These are phyloP conservation scores for Eptatretus atami DNA, from an alignment of 2,797 vertebrate species.

Conservation along the genomic window DNA sequence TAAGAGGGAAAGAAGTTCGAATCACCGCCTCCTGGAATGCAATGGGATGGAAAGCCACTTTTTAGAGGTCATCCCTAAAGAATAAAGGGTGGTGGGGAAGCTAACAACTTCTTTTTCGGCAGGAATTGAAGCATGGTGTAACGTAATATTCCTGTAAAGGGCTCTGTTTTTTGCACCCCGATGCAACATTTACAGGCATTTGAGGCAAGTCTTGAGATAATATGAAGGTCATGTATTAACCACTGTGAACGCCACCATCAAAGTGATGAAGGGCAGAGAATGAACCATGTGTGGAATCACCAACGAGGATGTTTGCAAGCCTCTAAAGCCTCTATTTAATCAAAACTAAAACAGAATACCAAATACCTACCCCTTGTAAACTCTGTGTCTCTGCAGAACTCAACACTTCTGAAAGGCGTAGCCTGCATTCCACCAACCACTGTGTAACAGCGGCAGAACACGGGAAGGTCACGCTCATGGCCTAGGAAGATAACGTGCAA, in stretches of 20 bases:
- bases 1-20: slow-evolving; percentile 34
- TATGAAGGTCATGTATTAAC: too few species aligned
- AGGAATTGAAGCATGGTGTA: not conserved
- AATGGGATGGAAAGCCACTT: not conserved
- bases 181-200: too few species aligned
- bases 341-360: too few species aligned
- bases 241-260: not conserved
- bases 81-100: not conserved
- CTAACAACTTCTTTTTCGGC: not conserved
- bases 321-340: too few species aligned
- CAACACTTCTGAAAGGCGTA: slow-evolving; percentile 48
- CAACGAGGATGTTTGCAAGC: too few species aligned
- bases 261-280: not conserved
- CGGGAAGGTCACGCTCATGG: slow-evolving; percentile 27
- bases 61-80: not conserved
- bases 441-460: slow-evolving; percentile 49
- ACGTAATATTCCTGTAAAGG: not conserved
- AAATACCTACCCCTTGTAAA: slow-evolving; percentile 33
- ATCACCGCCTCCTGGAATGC: slow-evolving; percentile 32
- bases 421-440: slow-evolving; percentile 52
- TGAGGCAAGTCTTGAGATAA: too few species aligned
- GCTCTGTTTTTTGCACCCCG: too few species aligned
- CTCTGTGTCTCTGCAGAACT: slow-evolving; percentile 51
- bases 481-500: slow-evolving; percentile 15
- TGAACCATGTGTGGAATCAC: not conserved